Percentiles rank a stretch among this genome's conserved stretches.
phyloP scores from a whole-genome alignment of 2,113 vertebrate genomes.

The Cinclus mexicanus region DNA sequence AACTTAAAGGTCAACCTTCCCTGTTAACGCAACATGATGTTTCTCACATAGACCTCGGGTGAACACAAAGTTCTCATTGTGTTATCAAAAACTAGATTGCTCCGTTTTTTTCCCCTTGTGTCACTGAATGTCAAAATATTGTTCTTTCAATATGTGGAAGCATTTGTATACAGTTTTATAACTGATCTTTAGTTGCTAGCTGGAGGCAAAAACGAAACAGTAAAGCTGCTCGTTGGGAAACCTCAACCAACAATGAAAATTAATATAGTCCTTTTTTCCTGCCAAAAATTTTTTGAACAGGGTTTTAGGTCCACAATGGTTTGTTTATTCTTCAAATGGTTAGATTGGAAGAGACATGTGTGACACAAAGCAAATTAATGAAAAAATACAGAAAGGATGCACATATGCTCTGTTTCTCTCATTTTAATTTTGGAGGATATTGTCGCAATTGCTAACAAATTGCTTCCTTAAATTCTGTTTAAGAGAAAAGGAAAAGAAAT shows the following conservation, averaged over 20 bases:
- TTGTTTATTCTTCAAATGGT: conserved; percentile 61
- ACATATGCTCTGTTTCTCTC: conserved; percentile 3
- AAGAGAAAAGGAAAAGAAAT: not conserved
- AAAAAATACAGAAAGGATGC: conserved; percentile 50
- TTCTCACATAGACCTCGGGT: conserved; percentile 55
- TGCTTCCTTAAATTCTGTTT: not conserved
- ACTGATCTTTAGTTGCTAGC: conserved; percentile 75
- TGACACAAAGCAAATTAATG: conserved; percentile 51
- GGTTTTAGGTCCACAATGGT: conserved; percentile 60
- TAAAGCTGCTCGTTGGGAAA: conserved; percentile 73
- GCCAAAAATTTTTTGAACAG: conserved; percentile 50
- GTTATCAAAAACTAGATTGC: conserved; percentile 65
- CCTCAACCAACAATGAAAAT: conserved; percentile 68
- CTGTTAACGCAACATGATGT: conserved; percentile 51
- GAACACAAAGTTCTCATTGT: conserved; percentile 70
- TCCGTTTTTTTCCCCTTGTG: not conserved
- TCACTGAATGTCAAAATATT: conserved; percentile 80
- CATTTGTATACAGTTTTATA: conserved; percentile 76
- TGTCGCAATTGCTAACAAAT: conserved; percentile 4
- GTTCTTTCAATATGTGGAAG: conserved; percentile 74
- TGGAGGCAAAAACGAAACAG: conserved; percentile 75
- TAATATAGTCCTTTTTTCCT: conserved; percentile 56
- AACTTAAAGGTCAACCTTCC: conserved; percentile 55
- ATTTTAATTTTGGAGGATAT: conserved; percentile 50
- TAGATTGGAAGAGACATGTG: conserved; percentile 52